Percentiles rank a stretch among this genome's conserved stretches.
Evolutionary conservation across 2,888 invertebrate species (phyloP).

Genomic region (Eupithecia dodoneata): DNA sequence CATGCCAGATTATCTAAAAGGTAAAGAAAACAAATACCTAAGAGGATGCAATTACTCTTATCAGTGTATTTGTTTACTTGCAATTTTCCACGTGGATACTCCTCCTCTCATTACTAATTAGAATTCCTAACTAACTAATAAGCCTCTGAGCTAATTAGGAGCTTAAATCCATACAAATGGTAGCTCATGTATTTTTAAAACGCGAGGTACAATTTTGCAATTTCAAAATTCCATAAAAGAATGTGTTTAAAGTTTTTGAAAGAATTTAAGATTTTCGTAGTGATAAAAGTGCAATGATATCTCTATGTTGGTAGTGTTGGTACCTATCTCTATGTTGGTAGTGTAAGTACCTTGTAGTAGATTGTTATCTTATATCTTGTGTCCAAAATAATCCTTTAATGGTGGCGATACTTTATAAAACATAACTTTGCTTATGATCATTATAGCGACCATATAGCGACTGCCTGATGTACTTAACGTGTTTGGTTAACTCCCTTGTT

Average conservation of each 20-base stretch:
- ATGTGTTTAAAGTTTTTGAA: background rate
- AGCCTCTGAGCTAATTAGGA: background rate
- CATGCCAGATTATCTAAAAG: constrained; percentile 26
- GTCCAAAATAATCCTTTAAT: background rate
- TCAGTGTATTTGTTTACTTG: constrained; percentile 24
- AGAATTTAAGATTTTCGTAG: background rate
- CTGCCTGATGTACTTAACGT: background rate
- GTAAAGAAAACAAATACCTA: constrained; percentile 23
- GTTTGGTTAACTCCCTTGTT: background rate
- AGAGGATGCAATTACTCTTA: constrained; percentile 27
- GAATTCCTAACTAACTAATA: background rate
- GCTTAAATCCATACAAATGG: background rate
- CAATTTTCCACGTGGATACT: background rate
- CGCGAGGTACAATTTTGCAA: background rate
- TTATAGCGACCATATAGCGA: background rate
- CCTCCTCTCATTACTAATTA: background rate
- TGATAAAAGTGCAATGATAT: background rate
- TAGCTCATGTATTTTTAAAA: background rate
- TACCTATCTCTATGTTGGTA: background rate
- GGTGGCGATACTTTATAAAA: background rate
- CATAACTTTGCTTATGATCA: background rate
- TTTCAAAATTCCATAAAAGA: background rate
- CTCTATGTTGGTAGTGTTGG: background rate
- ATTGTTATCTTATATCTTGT: background rate
- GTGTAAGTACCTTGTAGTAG: background rate